phyloP scores from a whole-genome alignment of 2,113 vertebrate genomes.

The Gallinago undulata region DNA sequence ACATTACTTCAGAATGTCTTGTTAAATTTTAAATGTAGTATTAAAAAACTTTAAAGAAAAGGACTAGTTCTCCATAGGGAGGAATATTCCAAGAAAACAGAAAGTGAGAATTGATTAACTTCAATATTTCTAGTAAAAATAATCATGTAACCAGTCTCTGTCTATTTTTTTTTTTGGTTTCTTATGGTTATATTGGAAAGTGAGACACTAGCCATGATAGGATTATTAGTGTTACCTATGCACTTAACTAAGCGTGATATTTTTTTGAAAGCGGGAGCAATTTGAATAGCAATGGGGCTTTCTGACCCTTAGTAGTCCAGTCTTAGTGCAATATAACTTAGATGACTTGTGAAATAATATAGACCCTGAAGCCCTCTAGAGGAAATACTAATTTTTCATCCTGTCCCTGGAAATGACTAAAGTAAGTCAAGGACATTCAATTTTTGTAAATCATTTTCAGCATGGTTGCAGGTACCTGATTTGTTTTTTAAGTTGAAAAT shows the following conservation, averaged over 20 bases:
- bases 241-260: not conserved
- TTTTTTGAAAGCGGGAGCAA: not conserved
- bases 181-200: not conserved
- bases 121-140: not conserved
- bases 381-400: constrained; percentile 40
- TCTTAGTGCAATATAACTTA: not conserved
- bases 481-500: not conserved
- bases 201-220: not conserved
- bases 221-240: not conserved
- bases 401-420: not conserved
- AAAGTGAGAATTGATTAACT: not conserved
- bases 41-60: not conserved
- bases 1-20: not conserved
- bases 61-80: not conserved
- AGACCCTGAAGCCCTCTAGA: constrained; percentile 56
- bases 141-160: not conserved
- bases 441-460: not conserved
- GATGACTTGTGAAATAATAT: not conserved
- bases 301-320: not conserved
- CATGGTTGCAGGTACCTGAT: not conserved
- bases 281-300: not conserved
- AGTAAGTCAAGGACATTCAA: not conserved
- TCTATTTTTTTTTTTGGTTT: not conserved
- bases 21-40: not conserved
- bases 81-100: not conserved